phyloP scores from a whole-genome alignment of 2,797 vertebrate genomes.

The Brachymystax lenok region DNA sequence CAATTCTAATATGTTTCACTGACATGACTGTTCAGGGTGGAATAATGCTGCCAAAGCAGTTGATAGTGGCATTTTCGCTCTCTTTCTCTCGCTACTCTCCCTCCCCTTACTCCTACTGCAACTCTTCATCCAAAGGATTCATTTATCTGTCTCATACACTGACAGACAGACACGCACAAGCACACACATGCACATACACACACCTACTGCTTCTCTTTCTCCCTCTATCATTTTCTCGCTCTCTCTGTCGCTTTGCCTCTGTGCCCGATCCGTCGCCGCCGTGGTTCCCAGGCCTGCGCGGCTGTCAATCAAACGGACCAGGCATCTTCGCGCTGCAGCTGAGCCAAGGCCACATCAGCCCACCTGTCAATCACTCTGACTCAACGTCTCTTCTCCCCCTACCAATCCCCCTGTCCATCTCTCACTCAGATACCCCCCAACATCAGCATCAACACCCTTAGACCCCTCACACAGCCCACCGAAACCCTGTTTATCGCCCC shows the following conservation, averaged over 20 bases:
- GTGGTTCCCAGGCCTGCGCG: conserved; percentile 69
- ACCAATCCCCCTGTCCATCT: conserved; percentile 38
- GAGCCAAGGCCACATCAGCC: conserved; percentile 81
- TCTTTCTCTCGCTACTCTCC: conserved; percentile 12
- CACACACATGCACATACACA: not conserved
- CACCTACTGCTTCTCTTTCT: conserved; percentile 7
- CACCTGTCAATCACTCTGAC: conserved; percentile 84
- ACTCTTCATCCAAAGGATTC: not conserved
- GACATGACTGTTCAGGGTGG: not conserved
- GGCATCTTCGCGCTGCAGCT: conserved; percentile 84
- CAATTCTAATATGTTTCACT: not conserved
- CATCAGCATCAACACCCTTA: too few species aligned
- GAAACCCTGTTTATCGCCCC: too few species aligned
- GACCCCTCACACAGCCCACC: too few species aligned
- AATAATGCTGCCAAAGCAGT: not conserved
- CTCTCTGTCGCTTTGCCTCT: conserved; percentile 8
- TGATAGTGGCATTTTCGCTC: not conserved
- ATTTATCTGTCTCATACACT: conserved; percentile 9
- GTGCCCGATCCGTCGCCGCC: conserved; percentile 51
- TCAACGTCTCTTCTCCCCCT: conserved; percentile 35
- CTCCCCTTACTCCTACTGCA: not conserved
- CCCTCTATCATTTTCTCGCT: not conserved
- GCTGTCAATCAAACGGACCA: conserved; percentile 82
- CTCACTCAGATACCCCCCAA: conserved; percentile 48
- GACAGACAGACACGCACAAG: conserved; percentile 6